These are phyloP conservation scores for Caretta caretta DNA, from an alignment of 2,113 vertebrate genomes.

Conservation along the genomic window DNA sequence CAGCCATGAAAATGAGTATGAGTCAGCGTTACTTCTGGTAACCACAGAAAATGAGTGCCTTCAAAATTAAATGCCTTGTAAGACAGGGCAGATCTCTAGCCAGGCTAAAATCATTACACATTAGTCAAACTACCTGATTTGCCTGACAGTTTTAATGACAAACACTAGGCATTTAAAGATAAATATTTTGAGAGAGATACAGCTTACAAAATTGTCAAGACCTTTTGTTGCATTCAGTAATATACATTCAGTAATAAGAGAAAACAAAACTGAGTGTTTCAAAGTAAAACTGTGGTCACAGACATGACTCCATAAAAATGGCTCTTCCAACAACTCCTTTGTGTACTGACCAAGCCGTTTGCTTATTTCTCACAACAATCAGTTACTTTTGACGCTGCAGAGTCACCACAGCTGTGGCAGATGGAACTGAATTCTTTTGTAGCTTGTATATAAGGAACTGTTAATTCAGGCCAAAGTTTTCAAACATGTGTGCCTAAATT, in stretches of 20 bases:
- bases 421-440: neutral
- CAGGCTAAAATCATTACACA: neutral
- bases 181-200: slow-evolving; percentile 8
- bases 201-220: neutral
- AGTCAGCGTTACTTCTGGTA: neutral
- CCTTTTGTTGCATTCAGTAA: neutral
- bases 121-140: neutral
- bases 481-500: neutral
- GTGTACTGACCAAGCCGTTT: neutral
- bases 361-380: neutral
- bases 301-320: neutral
- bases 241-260: too few species aligned
- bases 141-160: slow-evolving; percentile 5
- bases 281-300: neutral
- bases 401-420: neutral
- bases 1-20: neutral
- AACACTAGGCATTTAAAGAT: slow-evolving; percentile 18
- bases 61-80: neutral
- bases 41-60: neutral
- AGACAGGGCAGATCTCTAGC: neutral
- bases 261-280: too few species aligned
- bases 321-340: neutral
- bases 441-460: neutral
- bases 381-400: neutral
- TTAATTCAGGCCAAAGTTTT: neutral